Conservation (phyloP, 2,888 invertebrate species). For the Acronicta leporina region DNA sequence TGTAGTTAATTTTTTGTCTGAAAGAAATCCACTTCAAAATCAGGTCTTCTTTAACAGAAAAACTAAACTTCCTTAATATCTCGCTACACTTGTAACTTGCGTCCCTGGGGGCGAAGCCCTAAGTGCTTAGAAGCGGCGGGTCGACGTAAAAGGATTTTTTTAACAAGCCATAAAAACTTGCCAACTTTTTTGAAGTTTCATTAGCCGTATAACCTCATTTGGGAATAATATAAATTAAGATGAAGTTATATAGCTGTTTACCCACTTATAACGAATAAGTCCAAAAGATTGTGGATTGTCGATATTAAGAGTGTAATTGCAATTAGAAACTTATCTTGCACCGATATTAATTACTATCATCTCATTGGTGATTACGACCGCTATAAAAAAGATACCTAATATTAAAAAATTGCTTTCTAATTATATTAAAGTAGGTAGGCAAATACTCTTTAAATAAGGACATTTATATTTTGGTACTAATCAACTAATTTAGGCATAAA, state of each 20-base stretch:
- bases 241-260: background rate
- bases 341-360: too few relatives aligned
- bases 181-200: conserved; percentile 18
- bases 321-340: too few relatives aligned
- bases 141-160: conserved; percentile 24
- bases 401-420: too few relatives aligned
- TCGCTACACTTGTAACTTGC: conserved; percentile 37
- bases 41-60: conserved; percentile 27
- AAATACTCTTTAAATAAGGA: too few relatives aligned
- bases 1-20: conserved; percentile 12
- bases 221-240: background rate
- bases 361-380: too few relatives aligned
- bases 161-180: conserved; percentile 39
- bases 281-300: too few relatives aligned
- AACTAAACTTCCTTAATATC: conserved; percentile 46
- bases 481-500: too few relatives aligned
- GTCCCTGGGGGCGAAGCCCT: conserved; percentile 44
- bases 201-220: conserved; percentile 1
- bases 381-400: too few relatives aligned
- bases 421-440: too few relatives aligned
- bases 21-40: conserved; percentile 42
- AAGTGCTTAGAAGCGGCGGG: conserved; percentile 40
- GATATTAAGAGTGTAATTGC: too few relatives aligned
- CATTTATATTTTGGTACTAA: too few relatives aligned
- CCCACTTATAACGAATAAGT: too few relatives aligned